Percentiles rank a stretch among this genome's conserved stretches.
These are phyloP conservation scores for Acanthosoma haemorrhoidale DNA, from an alignment of 2,888 invertebrate species.

Conservation along the genomic window DNA sequence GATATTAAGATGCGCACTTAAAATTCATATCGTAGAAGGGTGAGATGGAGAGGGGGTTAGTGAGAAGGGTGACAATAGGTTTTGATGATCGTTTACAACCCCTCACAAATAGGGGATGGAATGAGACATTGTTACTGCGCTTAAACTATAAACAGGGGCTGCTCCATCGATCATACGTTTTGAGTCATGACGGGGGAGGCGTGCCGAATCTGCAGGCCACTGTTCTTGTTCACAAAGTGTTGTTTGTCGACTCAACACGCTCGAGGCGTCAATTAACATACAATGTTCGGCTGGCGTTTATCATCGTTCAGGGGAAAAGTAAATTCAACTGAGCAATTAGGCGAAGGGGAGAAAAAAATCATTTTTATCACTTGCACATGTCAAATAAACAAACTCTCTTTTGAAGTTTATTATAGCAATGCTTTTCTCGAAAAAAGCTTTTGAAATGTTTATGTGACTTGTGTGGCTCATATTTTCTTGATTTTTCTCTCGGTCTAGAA, in stretches of 20 bases:
- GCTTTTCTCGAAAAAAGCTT: not conserved
- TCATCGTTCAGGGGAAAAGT: not conserved
- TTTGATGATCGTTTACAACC: slow-evolving; percentile 12
- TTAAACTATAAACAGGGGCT: not conserved
- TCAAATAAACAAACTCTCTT: no score
- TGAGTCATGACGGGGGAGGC: not conserved
- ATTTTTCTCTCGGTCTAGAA: no score
- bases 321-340: not conserved
- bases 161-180: not conserved
- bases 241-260: not conserved
- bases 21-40: slow-evolving; percentile 12
- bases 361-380: no score
- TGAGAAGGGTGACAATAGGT: slow-evolving; percentile 7
- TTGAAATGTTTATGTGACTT: no score
- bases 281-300: not conserved
- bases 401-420: not conserved
- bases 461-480: no score
- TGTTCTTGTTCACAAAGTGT: not conserved
- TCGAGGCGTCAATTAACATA: not conserved
- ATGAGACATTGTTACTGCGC: slow-evolving; percentile 9
- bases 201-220: not conserved
- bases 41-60: not conserved
- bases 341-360: not conserved
- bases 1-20: slow-evolving; percentile 1
- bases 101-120: slow-evolving; percentile 5